Percentiles rank a stretch among this genome's conserved stretches.
phyloP scores from a whole-genome alignment of 2,797 vertebrate genomes.

The Pipistrellus nathusii region DNA sequence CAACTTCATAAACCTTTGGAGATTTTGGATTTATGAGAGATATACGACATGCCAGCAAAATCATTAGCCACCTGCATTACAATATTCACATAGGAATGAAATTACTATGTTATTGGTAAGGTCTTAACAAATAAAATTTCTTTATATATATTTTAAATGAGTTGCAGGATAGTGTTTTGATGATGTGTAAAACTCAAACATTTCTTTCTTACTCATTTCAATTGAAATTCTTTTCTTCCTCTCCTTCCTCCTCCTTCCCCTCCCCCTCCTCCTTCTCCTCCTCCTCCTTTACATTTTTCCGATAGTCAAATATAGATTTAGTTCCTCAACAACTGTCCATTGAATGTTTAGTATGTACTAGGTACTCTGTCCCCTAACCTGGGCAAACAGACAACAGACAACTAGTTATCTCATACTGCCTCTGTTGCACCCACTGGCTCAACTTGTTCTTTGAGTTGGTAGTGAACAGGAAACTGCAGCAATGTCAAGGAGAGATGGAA shows the following conservation, averaged over 20 bases:
- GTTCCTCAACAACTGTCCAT: neutral
- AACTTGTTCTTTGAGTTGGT: neutral
- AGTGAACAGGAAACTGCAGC: neutral
- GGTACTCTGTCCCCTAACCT: neutral
- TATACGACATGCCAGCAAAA: neutral
- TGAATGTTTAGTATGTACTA: neutral
- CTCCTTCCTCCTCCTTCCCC: too few relatives aligned
- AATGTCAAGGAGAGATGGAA: neutral
- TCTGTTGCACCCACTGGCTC: neutral
- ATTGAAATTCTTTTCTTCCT: neutral
- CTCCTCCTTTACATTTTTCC: neutral
- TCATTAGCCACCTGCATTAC: neutral
- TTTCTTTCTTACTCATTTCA: neutral
- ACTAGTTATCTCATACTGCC: neutral
- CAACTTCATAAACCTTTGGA: neutral
- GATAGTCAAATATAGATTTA: neutral
- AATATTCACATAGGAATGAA: neutral
- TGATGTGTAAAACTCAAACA: neutral
- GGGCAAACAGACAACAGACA: neutral
- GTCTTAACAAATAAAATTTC: neutral
- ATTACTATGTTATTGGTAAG: neutral
- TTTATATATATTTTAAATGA: slow-evolving; percentile 30
- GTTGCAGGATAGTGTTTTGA: neutral
- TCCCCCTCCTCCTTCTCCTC: too few relatives aligned
- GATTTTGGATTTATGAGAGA: neutral